A percentile compares a stretch with the other conserved stretches of the same genome.
These are phyloP conservation scores for Trilocha varians DNA, from an alignment of 2,888 invertebrate genomes.

Conservation along the genomic window DNA sequence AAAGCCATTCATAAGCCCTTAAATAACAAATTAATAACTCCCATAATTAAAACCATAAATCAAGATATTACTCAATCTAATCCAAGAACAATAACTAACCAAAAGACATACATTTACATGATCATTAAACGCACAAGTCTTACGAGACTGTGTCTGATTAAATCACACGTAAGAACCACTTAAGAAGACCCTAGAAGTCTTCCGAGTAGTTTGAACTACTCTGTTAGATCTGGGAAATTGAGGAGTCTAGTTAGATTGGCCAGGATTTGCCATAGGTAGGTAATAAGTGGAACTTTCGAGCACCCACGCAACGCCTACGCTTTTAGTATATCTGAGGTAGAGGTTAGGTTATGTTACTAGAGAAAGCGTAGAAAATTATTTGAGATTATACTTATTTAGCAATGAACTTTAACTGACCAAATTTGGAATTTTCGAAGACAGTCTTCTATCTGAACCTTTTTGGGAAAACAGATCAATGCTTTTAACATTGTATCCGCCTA, in stretches of 20 bases:
- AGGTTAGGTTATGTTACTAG: slow-evolving; percentile 29
- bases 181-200: slow-evolving; percentile 19
- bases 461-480: no score
- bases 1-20: no score
- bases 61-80: background rate
- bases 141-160: slow-evolving; percentile 50
- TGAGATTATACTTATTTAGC: no score
- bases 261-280: slow-evolving; percentile 43
- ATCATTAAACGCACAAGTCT: slow-evolving; percentile 51
- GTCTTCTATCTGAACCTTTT: no score
- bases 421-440: no score
- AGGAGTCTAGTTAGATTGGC: slow-evolving; percentile 32
- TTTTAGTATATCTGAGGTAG: slow-evolving; percentile 32
- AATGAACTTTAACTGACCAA: no score
- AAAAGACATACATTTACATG: slow-evolving; percentile 39
- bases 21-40: no score
- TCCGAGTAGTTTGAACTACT: background rate
- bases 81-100: slow-evolving; percentile 14
- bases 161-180: slow-evolving; percentile 40
- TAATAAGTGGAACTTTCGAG: slow-evolving; percentile 58
- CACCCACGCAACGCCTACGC: slow-evolving; percentile 64
- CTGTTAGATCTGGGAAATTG: slow-evolving; percentile 7
- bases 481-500: no score
- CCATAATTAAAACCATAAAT: no score
- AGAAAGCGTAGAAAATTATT: slow-evolving; percentile 5